These are phyloP conservation scores for Phortica okadai DNA, from an alignment of 2,888 invertebrate species.

Conservation along the genomic window DNA sequence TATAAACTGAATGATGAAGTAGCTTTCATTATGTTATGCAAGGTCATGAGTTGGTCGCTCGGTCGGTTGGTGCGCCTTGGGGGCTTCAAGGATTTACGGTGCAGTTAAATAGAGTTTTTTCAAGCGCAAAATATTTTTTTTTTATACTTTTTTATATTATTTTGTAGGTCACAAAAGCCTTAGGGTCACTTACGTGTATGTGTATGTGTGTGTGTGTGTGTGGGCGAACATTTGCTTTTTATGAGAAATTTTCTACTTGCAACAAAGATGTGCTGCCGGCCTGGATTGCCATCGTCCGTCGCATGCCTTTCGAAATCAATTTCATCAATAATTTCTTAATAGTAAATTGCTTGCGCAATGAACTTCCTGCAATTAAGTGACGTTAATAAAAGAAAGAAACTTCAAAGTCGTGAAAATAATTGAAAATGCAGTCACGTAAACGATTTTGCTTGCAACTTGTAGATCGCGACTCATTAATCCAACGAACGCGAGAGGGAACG, in stretches of 20 bases:
- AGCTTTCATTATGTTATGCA: not conserved
- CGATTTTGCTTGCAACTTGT: constrained; percentile 52
- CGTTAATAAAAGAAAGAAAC: not conserved
- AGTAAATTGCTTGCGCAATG: constrained; percentile 54
- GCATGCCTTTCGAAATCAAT: constrained; percentile 54
- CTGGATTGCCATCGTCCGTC: constrained; percentile 40
- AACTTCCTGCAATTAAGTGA: constrained; percentile 63
- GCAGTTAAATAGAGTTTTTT: not conserved
- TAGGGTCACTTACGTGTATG: no score
- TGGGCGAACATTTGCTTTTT: no score
- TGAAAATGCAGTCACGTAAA: constrained; percentile 67
- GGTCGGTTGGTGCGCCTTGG: not conserved
- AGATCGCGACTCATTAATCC: constrained; percentile 31
- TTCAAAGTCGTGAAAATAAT: constrained; percentile 57
- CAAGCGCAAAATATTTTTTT: not conserved
- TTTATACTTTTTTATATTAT: not conserved
- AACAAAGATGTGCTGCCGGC: no score
- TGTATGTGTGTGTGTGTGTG: no score
- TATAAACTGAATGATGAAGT: not conserved
- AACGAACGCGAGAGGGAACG: not conserved
- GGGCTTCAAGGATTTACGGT: constrained; percentile 5
- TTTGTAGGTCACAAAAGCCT: no score
- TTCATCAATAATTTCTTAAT: constrained; percentile 58
- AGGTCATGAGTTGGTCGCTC: not conserved
- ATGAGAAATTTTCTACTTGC: no score